These are phyloP conservation scores for Menidia menidia DNA, from an alignment of 2,797 vertebrate genomes.

Conservation along the genomic window DNA sequence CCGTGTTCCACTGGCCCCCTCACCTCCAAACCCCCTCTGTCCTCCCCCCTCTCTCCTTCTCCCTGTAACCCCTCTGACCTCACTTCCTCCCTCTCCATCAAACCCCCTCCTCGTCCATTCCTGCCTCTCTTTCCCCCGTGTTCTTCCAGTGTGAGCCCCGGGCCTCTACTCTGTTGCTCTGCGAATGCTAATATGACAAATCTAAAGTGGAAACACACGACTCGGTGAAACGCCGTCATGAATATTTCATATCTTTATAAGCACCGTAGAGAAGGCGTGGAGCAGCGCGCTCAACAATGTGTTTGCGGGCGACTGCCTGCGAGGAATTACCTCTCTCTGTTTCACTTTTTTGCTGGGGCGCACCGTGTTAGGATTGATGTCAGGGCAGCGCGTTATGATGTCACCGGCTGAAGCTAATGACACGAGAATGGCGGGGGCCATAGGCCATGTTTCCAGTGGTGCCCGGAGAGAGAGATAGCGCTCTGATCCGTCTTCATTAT, in stretches of 20 bases:
- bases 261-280: constrained; percentile 57
- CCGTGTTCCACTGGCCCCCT: constrained; percentile 19
- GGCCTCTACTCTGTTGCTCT: constrained; percentile 55
- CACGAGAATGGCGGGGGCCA: constrained; percentile 68
- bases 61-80: constrained; percentile 57
- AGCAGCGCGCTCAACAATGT: constrained; percentile 49
- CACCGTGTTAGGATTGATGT: constrained; percentile 72
- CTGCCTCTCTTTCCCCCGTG: constrained; percentile 42
- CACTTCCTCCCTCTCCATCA: constrained; percentile 59
- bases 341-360: constrained; percentile 57
- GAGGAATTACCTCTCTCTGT: constrained; percentile 53
- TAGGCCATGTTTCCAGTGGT: constrained; percentile 79
- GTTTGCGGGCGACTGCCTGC: constrained; percentile 62
- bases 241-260: constrained; percentile 79
- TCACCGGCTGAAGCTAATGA: constrained; percentile 80
- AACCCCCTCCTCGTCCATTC: constrained; percentile 39
- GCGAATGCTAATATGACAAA: constrained; percentile 74
- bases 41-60: constrained; percentile 24
- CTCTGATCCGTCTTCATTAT: constrained; percentile 88
- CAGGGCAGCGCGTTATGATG: constrained; percentile 76
- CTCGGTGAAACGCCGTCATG: constrained; percentile 62
- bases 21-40: not conserved
- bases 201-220: constrained; percentile 79
- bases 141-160: constrained; percentile 54
- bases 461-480: constrained; percentile 78